Base-by-base conservation (phyloP, 2,113 vertebrate species). In the Labrus mixtus region DNA sequence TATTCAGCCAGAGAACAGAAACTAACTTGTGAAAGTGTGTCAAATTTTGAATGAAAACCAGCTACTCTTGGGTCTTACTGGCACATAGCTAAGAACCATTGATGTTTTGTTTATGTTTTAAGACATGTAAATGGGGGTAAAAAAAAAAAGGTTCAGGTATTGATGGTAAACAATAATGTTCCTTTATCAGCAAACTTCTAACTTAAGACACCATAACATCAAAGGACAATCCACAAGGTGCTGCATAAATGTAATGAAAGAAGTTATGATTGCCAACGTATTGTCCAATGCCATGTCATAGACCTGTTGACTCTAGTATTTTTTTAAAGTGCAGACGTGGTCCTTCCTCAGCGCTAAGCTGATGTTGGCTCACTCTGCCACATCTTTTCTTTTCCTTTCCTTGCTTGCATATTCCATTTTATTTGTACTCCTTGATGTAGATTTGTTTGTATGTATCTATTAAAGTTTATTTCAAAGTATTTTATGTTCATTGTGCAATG, bases 391-490 rank as follows among this genome's bases (percentile, higher is more conserved):
- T 84, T 86, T 78, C 61, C 85, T 84, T 86, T 78, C 61, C 86
- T 87, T 90, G 93, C 90, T 94, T 96, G 94, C 95, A 93, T 91
- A 92, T 92, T 94, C 89, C 92, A 84, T 92, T 91, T 90, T 93
- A 94, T 92, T 95, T 96, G 92, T 96, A 94, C 95, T 95, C 91
- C 94, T 93, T 95, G 94, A 90, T 95, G 95, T 96, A 96, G 95
- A 93, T 96, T 94, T 95, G 93, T 94, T 95, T 92, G 86, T 88
- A 93, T 92, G 94, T 96, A 95, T 94, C 93, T 94, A 98, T 97
- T 95, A 96, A 95, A 96, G 93, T 96, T 95, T 95, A 96, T 96
- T 96, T 94, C 93, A 94, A 96, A 92, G 87, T 84, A 80, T 45
- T 12, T 22, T 0, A 22, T 66, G 15, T 70, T 7, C 64, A 3